phyloP scores from a whole-genome alignment of 2,888 invertebrate species.

The Silvanus unidentatus region DNA sequence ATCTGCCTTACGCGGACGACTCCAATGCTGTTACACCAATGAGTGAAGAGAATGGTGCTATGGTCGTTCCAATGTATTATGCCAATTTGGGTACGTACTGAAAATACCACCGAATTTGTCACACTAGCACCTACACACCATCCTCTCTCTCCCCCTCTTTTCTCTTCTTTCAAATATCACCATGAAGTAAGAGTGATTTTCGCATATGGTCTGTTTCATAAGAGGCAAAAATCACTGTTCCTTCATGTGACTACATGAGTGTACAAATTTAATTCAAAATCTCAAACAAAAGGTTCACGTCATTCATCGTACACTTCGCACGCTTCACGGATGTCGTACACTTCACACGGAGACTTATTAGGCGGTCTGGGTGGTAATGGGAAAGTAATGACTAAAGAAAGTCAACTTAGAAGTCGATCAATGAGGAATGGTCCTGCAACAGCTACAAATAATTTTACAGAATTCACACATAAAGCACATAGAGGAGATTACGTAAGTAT shows the following conservation, averaged over 20 bases:
- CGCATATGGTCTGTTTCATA: no score
- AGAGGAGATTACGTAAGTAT: slow-evolving; percentile 65
- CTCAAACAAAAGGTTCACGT: slow-evolving; percentile 59
- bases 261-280: slow-evolving; percentile 3
- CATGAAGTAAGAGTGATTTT: no score
- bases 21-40: slow-evolving; percentile 96
- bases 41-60: slow-evolving; percentile 95
- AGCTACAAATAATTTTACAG: slow-evolving; percentile 53
- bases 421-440: slow-evolving; percentile 59
- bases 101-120: no score
- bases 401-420: slow-evolving; percentile 70
- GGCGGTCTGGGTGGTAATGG: slow-evolving; percentile 59
- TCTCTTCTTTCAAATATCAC: no score
- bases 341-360: slow-evolving; percentile 86
- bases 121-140: slow-evolving; percentile 3
- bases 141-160: no score
- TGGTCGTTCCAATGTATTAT: slow-evolving; percentile 87
- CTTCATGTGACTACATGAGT: no score
- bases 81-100: slow-evolving; percentile 66
- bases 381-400: slow-evolving; percentile 76
- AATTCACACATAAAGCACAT: slow-evolving; percentile 60
- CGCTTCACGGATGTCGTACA: slow-evolving; percentile 87
- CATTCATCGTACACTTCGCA: slow-evolving; percentile 95
- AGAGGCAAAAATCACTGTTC: no score
- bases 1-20: slow-evolving; percentile 95